Conservation (phyloP, 2,797 vertebrate species). For the Luscinia luscinia region DNA sequence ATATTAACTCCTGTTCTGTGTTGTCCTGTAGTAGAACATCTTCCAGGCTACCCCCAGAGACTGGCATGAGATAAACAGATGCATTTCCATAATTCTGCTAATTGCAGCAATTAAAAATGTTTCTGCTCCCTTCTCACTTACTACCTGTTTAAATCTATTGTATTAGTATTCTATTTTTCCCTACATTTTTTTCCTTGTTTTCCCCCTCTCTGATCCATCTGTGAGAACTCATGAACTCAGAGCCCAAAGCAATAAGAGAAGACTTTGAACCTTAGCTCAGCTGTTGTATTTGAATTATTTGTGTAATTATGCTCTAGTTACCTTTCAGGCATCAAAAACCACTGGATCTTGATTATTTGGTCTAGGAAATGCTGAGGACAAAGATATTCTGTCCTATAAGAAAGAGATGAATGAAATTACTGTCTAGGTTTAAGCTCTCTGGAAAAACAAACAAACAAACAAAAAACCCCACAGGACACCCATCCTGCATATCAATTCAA, state of each 20-base stretch:
- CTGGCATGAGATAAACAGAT: neutral
- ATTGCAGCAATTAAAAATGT: neutral
- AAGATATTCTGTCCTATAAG: neutral
- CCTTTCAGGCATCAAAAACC: neutral
- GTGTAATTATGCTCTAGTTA: neutral
- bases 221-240: neutral
- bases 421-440: neutral
- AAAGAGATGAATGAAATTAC: neutral
- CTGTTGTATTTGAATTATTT: neutral
- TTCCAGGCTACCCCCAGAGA: neutral
- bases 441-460: neutral
- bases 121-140: neutral
- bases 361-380: neutral
- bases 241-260: neutral
- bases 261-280: neutral
- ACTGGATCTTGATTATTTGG: neutral
- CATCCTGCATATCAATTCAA: neutral
- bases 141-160: neutral
- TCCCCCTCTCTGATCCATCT: neutral
- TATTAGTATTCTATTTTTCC: neutral
- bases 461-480: accelerated
- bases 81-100: neutral
- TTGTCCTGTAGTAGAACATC: accelerated
- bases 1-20: neutral
- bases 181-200: accelerated